Evolutionary conservation across 1,140 invertebrate species (phyloP), one percentile per base, ranked within the genome.

Genomic region (Drosophila azteca): DNA sequence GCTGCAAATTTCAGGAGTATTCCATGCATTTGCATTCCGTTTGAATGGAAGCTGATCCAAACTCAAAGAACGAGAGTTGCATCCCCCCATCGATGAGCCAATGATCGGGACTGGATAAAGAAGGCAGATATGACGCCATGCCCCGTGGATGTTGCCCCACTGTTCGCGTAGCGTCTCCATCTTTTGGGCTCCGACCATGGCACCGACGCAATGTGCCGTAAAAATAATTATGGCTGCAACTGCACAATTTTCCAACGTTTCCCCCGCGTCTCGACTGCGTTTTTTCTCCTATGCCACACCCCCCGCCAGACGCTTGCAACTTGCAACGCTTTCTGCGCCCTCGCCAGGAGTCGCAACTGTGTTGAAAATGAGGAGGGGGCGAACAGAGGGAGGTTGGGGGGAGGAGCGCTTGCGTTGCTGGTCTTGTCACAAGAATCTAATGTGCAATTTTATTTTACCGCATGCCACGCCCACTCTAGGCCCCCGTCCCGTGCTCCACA

Each of bases 211-310:
- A 85, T 85, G 82, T 85, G 82, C 81, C 81, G 82, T 85, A 85
- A 85, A 85, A 85, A 85, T 85, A 85, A 85, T 85, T 85, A 85
- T 87, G 81, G 82, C 81, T 85, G 81, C 81, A 75, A 87, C 81
- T 87, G 82, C 77, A 81, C 81, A 85, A 84, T 84, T 84, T 79
- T 66, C 62, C 48, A n/a, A 43, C 17, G 6, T 24, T 11, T n/a
- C 8, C 43, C 20, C n/a, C 50, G 26, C 24, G 3, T 1, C 22
- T 6, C 24, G 39, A 41, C 41, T 24, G n/a, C 15, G 15, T 22
- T 41, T 44, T 7, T 55, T 7, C 20, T 11, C 6, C 17, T 44
- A 20, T 43, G 11, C 45, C 55, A 58, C 17, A 83, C 71, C 72
- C 62, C 57, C n/a, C 7, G 26, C 29, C 13, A 52, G 59, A 61